These are phyloP conservation scores for Leucopsar rothschildi DNA, from an alignment of 2,113 vertebrate species.

Conservation along the genomic window DNA sequence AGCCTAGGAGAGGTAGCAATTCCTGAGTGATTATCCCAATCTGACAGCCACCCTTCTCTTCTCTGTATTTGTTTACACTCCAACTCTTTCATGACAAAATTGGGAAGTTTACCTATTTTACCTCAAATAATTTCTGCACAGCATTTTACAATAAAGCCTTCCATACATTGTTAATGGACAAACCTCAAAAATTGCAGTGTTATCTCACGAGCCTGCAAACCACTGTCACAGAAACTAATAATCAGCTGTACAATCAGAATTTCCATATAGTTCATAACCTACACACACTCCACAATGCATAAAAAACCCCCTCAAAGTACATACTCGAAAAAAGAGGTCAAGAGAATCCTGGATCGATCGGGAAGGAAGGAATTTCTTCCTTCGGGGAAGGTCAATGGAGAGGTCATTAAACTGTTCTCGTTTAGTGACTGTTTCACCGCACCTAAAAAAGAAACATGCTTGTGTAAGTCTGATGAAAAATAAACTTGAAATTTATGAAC, in stretches of 20 bases:
- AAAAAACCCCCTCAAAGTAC: neutral
- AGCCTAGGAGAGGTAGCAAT: neutral
- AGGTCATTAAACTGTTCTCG: constrained; percentile 97
- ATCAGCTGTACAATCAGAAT: neutral
- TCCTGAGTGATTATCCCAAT: neutral
- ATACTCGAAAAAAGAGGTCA: constrained; percentile 95
- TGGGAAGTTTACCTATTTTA: neutral
- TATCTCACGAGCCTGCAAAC: neutral
- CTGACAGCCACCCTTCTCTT: neutral
- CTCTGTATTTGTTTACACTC: neutral
- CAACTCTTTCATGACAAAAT: neutral
- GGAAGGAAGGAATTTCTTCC: constrained; percentile 87
- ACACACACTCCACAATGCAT: neutral
- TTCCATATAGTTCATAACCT: neutral
- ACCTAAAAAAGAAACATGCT: constrained; percentile 68
- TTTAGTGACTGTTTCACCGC: constrained; percentile 92
- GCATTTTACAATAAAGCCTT: neutral
- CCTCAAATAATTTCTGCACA: neutral
- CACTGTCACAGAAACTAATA: neutral
- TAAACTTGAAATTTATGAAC: neutral
- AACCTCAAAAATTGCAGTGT: neutral
- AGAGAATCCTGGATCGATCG: constrained; percentile 96
- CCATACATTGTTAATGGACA: neutral
- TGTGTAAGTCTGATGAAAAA: neutral
- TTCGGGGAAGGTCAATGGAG: constrained; percentile 94